These are phyloP conservation scores for Agrotis segetum DNA, from an alignment of 2,888 invertebrate genomes.

Conservation along the genomic window DNA sequence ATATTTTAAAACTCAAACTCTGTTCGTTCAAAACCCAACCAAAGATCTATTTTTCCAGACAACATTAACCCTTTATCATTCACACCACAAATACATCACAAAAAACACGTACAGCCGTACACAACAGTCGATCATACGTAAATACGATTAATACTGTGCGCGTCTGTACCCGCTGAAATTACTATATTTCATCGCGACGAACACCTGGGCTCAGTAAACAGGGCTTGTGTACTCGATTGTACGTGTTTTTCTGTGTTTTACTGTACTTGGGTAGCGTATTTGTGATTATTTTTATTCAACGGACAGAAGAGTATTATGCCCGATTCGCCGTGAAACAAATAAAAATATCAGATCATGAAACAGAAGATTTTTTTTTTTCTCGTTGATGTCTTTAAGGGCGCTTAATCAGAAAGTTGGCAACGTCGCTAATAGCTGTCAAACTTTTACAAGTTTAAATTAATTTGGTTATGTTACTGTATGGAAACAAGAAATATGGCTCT, in stretches of 20 bases:
- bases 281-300: not conserved
- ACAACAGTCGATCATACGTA: constrained; percentile 26
- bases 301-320: too few relatives aligned
- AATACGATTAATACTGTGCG: constrained; percentile 50
- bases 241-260: constrained; percentile 26
- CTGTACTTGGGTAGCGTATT: not conserved
- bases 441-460: too few relatives aligned
- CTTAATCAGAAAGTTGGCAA: too few relatives aligned
- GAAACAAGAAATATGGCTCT: too few relatives aligned
- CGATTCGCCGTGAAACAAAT: too few relatives aligned
- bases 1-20: too few relatives aligned
- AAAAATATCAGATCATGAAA: too few relatives aligned
- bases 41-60: not conserved
- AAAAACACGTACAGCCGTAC: constrained; percentile 19
- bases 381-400: too few relatives aligned
- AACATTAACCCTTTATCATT: not conserved
- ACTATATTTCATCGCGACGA: constrained; percentile 35
- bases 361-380: too few relatives aligned
- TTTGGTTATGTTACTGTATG: too few relatives aligned
- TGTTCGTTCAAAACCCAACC: too few relatives aligned
- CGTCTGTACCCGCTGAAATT: constrained; percentile 35
- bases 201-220: constrained; percentile 53
- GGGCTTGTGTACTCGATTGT: constrained; percentile 22
- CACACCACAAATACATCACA: constrained; percentile 12
- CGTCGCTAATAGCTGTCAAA: too few relatives aligned